Evolutionary conservation across 2,797 vertebrate genomes (phyloP).

Genomic region (Cynodonichthys magdalenae): DNA sequence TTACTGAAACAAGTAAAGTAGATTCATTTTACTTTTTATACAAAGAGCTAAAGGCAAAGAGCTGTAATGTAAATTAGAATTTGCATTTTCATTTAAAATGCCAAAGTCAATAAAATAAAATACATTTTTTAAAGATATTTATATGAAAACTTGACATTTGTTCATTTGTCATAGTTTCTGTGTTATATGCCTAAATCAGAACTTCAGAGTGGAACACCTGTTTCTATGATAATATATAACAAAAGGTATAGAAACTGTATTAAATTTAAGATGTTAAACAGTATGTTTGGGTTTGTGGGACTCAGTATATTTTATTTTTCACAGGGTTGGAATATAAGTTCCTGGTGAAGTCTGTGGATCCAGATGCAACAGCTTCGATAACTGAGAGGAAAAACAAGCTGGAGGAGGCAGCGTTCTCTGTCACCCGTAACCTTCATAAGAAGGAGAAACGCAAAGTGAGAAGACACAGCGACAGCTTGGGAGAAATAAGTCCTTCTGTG

Average conservation of each 20-base stretch:
- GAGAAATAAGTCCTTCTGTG: conserved; percentile 16
- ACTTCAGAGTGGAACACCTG: background rate
- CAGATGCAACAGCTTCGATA: conserved; percentile 47
- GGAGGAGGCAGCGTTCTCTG: conserved; percentile 8
- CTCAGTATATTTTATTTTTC: conserved; percentile 9
- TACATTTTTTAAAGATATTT: too few species aligned
- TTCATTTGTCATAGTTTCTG: too few species aligned
- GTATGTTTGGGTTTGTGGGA: background rate
- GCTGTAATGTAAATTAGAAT: too few species aligned
- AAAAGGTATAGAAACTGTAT: too few species aligned
- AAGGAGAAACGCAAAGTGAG: conserved; percentile 33
- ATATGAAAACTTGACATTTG: too few species aligned
- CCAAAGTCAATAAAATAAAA: too few species aligned
- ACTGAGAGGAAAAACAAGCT: conserved; percentile 9
- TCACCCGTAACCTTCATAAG: conserved; percentile 18
- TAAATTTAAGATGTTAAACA: too few species aligned
- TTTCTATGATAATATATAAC: too few species aligned
- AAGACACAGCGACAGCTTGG: conserved; percentile 17
- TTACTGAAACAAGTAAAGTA: too few species aligned
- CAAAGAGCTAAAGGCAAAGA: too few species aligned
- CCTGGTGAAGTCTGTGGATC: conserved; percentile 73
- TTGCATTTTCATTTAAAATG: too few species aligned
- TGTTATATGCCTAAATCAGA: background rate
- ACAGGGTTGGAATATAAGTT: conserved; percentile 75
- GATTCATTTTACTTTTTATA: too few species aligned